Percentiles rank a stretch among this genome's conserved stretches.
phyloP scores from a whole-genome alignment of 2,113 vertebrate species.

The Columbina picui region DNA sequence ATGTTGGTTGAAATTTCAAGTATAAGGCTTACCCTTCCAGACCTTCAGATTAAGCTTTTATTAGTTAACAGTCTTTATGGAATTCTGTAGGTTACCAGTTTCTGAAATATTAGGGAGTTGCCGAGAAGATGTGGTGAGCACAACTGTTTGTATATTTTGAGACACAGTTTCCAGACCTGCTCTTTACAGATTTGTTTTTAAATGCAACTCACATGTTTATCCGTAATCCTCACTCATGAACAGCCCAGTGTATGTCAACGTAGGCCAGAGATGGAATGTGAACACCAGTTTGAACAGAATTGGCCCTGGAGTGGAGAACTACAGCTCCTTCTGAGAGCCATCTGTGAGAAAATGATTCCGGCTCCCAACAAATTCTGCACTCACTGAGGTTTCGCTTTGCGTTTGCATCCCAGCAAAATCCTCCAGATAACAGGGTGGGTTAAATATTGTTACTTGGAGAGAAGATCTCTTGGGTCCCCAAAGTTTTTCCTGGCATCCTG shows the following conservation, averaged over 20 bases:
- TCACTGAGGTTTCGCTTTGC: not conserved
- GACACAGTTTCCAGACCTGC: not conserved
- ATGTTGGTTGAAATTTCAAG: not conserved
- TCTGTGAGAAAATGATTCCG: not conserved
- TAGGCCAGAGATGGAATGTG: not conserved
- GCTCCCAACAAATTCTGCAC: not conserved
- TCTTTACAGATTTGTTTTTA: not conserved
- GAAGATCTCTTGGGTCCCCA: not conserved
- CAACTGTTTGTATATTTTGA: not conserved
- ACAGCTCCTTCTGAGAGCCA: constrained; percentile 12
- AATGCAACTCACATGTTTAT: not conserved
- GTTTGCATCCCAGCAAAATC: not conserved
- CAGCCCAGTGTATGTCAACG: not conserved
- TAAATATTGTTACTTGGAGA: not conserved
- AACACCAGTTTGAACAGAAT: not conserved
- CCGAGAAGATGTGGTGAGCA: not conserved
- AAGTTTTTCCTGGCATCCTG: not conserved
- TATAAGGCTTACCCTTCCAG: not conserved
- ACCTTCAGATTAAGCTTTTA: not conserved
- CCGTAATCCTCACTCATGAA: not conserved
- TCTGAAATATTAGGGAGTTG: not conserved
- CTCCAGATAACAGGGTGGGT: not conserved
- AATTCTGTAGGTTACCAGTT: not conserved
- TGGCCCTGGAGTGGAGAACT: not conserved
- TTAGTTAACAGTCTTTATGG: not conserved